phyloP scores from a whole-genome alignment of 2,797 vertebrate species.

The Sitta carolinensis region DNA sequence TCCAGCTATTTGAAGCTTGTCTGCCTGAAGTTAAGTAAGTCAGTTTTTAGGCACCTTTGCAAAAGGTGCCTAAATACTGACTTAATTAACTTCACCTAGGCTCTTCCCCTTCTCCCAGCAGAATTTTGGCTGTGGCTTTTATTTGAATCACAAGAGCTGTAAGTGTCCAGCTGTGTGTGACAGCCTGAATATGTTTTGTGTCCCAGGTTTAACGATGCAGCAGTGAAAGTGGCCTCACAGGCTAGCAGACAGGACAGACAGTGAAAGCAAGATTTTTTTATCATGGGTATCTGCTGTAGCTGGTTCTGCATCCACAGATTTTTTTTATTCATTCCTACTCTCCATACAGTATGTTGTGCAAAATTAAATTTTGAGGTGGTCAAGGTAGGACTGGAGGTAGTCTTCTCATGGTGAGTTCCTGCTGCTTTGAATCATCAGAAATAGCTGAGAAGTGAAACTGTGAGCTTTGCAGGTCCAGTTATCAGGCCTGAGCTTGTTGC shows the following conservation, averaged over 20 bases:
- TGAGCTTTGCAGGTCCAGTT: fast-evolving
- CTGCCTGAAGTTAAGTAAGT: not conserved
- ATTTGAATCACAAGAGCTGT: not conserved
- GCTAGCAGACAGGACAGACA: not conserved
- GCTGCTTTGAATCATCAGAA: not conserved
- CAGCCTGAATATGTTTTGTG: not conserved
- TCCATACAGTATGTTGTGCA: not conserved
- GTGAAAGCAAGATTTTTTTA: not conserved
- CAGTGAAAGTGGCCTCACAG: not conserved
- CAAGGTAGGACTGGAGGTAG: not conserved
- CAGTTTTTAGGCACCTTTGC: not conserved
- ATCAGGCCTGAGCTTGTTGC: not conserved
- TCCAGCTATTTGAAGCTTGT: not conserved
- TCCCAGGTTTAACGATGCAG: fast-evolving
- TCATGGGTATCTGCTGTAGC: not conserved
- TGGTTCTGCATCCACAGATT: not conserved
- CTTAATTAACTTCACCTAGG: not conserved
- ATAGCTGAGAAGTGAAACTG: not conserved
- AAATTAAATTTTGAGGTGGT: not conserved
- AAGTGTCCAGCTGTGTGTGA: not conserved
- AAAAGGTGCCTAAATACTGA: not conserved
- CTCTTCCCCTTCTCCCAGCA: not conserved
- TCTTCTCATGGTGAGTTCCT: not conserved
- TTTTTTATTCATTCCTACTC: not conserved
- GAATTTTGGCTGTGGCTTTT: not conserved